Base-by-base conservation (phyloP, 2,797 vertebrate genomes). In the Tangara arthus region DNA sequence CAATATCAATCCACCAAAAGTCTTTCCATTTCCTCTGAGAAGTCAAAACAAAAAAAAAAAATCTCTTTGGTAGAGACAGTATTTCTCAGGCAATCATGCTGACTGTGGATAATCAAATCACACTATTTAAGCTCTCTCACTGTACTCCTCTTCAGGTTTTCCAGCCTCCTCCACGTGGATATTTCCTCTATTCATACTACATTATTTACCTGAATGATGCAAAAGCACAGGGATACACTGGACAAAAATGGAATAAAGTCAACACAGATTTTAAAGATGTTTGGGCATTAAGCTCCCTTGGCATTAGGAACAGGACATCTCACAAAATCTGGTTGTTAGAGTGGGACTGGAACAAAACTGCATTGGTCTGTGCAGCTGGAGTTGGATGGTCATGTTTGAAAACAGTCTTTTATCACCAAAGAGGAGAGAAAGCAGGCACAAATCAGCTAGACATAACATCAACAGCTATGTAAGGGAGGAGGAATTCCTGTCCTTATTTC, bases 311-410 rank as follows among this genome's bases (percentile, higher is more conserved):
- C 41, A 83, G 90, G 32, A 73, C 37, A 71, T 82, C 47, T 85
- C 69, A 87, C 50, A 91, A 87, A 94, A 77, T 56, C 46, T 80
- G 30, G 5, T 82, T 81, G 24, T 87, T 71, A 85, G 57, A 55
- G 22, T 47, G 60, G 13, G 46, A 60, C 49, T 82, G 68, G 81
- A 82, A 89, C 73, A 92, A 63, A 93, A 78, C 27, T 49, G 44
- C 72, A 61, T 68, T 94, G 50, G 76, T 83, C 30, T 83, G n/a
- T 91, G 76, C 53, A 93, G 75, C 68, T 93, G 87, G 64, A 92
- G 53, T 89, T 64, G 32, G 68, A 80, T 53, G 44, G 60, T 60
- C 9, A 2, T 47, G 50, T 80, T 82, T 85, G 75, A 89, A 94
- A 89, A 93, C 1, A 2, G 26, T 47, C 69, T 92, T 93, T 90